Percentiles rank a stretch among this genome's conserved stretches.
Evolutionary conservation across 2,888 invertebrate species (phyloP).

Genomic region (Oithona nana): DNA sequence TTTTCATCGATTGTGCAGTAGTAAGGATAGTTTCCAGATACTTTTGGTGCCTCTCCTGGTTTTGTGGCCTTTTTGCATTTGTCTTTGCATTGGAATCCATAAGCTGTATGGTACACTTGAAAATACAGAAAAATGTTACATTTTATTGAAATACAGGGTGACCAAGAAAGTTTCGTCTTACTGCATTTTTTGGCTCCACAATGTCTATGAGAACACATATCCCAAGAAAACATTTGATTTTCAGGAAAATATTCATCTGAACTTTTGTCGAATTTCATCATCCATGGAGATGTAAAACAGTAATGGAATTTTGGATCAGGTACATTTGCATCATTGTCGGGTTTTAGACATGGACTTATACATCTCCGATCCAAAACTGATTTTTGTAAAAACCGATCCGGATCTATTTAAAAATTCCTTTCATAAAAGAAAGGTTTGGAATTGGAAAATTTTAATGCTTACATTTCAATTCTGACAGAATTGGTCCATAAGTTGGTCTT

Average conservation of each 20-base stretch:
- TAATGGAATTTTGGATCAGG: too few relatives aligned
- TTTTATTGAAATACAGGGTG: too few relatives aligned
- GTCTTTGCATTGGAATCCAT: neutral
- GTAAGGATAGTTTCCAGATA: neutral
- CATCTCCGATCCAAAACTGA: neutral
- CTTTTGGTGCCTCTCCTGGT: neutral
- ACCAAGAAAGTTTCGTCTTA: too few relatives aligned
- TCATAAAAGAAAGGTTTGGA: neutral
- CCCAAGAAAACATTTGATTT: neutral
- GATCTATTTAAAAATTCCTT: neutral
- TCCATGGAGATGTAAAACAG: neutral
- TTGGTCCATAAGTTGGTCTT: neutral
- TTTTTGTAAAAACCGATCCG: neutral
- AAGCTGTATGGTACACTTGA: neutral
- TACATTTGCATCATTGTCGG: too few relatives aligned
- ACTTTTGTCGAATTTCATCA: neutral
- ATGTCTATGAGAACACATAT: neutral
- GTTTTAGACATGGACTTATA: neutral
- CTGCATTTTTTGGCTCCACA: neutral
- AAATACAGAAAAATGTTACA: neutral
- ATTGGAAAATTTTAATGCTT: neutral
- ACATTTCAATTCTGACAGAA: neutral
- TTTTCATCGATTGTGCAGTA: neutral
- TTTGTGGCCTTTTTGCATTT: neutral
- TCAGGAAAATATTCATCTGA: neutral